Percentiles rank a stretch among this genome's conserved stretches.
Conservation (phyloP, 1,140 invertebrate genomes). For the Mizuhopecten yessoensis region DNA sequence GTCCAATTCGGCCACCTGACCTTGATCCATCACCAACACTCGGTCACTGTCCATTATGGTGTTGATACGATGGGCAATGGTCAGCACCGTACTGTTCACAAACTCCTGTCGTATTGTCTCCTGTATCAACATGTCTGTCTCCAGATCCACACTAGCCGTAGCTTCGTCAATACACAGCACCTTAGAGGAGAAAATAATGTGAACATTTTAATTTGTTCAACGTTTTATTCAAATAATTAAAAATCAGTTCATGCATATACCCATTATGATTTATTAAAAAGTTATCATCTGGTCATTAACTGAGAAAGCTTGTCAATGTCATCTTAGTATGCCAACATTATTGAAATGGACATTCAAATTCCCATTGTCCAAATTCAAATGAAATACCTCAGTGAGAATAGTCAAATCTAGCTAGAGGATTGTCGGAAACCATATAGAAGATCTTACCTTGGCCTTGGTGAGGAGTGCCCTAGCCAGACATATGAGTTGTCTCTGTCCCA, state of each 20-base stretch:
- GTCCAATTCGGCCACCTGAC: constrained; percentile 3
- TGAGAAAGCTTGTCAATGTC: too few species aligned
- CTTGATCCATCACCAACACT: constrained; percentile 12
- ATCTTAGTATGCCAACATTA: too few species aligned
- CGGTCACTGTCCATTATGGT: constrained; percentile 82
- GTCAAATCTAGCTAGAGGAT: too few species aligned
- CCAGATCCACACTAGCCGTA: constrained; percentile 80
- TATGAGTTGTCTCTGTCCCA: constrained; percentile 87
- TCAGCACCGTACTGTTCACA: constrained; percentile 80
- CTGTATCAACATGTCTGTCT: constrained; percentile 83
- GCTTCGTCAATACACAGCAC: constrained; percentile 89
- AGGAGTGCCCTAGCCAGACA: constrained; percentile 85
- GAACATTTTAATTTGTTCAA: too few species aligned
- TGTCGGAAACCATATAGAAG: too few species aligned
- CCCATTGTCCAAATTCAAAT: too few species aligned
- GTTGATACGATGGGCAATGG: constrained; percentile 82
- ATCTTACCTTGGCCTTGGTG: constrained; percentile 83
- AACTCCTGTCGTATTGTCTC: constrained; percentile 80
- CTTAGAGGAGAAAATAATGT: constrained; percentile 74
- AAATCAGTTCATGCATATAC: too few species aligned
- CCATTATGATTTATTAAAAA: too few species aligned
- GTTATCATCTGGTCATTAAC: too few species aligned
- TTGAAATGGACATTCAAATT: too few species aligned
- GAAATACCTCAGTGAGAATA: too few species aligned
- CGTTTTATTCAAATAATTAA: too few species aligned